Evolutionary conservation across 2,888 invertebrate species (phyloP).

Genomic region (Heliconius charithonia): DNA sequence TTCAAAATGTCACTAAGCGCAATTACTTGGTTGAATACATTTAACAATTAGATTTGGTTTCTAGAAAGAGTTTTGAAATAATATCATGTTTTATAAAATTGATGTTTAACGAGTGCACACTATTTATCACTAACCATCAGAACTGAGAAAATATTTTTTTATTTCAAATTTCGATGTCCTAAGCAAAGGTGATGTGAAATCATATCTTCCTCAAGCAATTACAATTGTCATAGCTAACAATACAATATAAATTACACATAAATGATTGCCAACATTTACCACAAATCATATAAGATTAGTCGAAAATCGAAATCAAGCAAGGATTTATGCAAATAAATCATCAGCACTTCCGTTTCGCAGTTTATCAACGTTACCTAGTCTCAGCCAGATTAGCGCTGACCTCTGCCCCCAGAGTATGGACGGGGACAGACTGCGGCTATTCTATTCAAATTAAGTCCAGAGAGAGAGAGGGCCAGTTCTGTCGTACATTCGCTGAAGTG

Average conservation of each 20-base stretch:
- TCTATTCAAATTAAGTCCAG: slow-evolving; percentile 54
- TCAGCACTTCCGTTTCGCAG: slow-evolving; percentile 49
- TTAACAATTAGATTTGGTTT: not conserved
- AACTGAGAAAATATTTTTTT: not conserved
- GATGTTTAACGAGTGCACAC: too few relatives aligned
- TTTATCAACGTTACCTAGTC: slow-evolving; percentile 50
- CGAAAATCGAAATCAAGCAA: slow-evolving; percentile 45
- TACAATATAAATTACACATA: too few relatives aligned
- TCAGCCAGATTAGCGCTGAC: slow-evolving; percentile 43
- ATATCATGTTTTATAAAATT: too few relatives aligned
- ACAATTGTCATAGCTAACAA: not conserved
- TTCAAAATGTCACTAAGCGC: not conserved
- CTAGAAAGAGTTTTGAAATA: too few relatives aligned
- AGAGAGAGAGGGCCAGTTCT: slow-evolving; percentile 42
- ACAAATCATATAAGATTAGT: slow-evolving; percentile 26
- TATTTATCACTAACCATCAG: not conserved
- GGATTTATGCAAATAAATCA: slow-evolving; percentile 52
- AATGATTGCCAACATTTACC: slow-evolving; percentile 3
- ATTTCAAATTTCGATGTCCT: not conserved
- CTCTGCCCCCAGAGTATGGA: slow-evolving; percentile 37
- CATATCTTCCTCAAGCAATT: not conserved
- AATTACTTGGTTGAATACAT: not conserved
- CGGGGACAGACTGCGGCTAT: slow-evolving; percentile 44
- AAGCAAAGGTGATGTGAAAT: not conserved
- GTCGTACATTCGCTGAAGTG: slow-evolving; percentile 49